Evolutionary conservation across 2,113 vertebrate genomes (phyloP).

Genomic region (Macaca nemestrina): DNA sequence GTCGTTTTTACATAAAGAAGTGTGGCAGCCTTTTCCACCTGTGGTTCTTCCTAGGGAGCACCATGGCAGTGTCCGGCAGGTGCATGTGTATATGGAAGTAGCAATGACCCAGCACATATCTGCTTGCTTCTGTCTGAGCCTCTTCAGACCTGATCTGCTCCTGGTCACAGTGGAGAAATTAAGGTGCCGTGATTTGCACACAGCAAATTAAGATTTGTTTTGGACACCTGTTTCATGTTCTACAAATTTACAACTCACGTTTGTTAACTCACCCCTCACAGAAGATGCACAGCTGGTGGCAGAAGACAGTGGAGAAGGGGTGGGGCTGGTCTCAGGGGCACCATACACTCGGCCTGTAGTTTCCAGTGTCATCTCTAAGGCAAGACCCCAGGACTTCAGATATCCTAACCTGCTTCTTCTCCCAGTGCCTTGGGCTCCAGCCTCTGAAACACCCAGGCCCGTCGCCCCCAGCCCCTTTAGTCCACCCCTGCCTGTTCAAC

Average conservation of each 20-base stretch:
- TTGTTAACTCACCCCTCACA: too few species aligned
- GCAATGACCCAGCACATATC: too few species aligned
- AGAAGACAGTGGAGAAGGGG: neutral
- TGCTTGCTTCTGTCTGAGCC: neutral
- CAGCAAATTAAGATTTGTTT: neutral
- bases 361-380: neutral
- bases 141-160: neutral
- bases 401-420: neutral
- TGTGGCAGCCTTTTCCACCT: neutral
- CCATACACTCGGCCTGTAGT: neutral
- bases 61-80: neutral
- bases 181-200: neutral
- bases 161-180: too few species aligned
- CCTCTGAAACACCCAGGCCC: rapidly evolving
- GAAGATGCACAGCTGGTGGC: neutral
- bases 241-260: neutral
- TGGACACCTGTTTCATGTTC: neutral
- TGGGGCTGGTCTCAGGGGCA: neutral
- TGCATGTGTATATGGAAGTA: neutral
- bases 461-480: neutral
- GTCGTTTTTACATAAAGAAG: neutral
- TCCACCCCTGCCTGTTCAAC: rapidly evolving
- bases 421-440: rapidly evolving
- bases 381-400: neutral
- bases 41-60: neutral